Evolutionary conservation across 2,113 vertebrate genomes (phyloP).

Genomic region (Chaetura pelagica): DNA sequence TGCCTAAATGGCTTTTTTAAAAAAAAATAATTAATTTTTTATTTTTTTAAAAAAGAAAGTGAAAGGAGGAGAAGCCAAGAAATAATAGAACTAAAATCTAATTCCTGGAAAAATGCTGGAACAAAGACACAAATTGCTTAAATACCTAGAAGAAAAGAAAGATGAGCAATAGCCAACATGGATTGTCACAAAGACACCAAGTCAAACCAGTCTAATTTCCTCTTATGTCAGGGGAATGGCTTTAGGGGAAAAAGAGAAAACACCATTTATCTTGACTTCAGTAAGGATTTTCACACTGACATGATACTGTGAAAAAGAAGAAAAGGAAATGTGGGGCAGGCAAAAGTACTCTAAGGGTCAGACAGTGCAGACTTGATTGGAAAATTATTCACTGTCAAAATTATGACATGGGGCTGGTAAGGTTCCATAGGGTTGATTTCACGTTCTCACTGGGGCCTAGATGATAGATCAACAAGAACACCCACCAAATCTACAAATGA

Average conservation of each 20-base stretch:
- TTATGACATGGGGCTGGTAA: not conserved
- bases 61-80: not conserved
- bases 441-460: not conserved
- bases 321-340: not conserved
- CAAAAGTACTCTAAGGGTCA: not conserved
- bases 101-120: not conserved
- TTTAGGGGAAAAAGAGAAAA: constrained; percentile 9
- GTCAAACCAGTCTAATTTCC: not conserved
- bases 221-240: not conserved
- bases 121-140: not conserved
- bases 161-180: not conserved
- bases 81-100: not conserved
- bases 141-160: not conserved
- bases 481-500: not conserved
- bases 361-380: not conserved
- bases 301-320: constrained; percentile 7
- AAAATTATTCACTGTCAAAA: constrained; percentile 8
- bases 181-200: not conserved
- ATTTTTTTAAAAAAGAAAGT: too few species aligned
- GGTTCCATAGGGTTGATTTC: not conserved
- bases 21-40: too few species aligned
- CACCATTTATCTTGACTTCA: not conserved
- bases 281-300: constrained; percentile 10
- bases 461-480: not conserved
- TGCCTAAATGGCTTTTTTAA: too few species aligned